Evolutionary conservation across 2,888 invertebrate species (phyloP), one percentile per base, ranked within the genome.

Genomic region (Rutpela maculata): DNA sequence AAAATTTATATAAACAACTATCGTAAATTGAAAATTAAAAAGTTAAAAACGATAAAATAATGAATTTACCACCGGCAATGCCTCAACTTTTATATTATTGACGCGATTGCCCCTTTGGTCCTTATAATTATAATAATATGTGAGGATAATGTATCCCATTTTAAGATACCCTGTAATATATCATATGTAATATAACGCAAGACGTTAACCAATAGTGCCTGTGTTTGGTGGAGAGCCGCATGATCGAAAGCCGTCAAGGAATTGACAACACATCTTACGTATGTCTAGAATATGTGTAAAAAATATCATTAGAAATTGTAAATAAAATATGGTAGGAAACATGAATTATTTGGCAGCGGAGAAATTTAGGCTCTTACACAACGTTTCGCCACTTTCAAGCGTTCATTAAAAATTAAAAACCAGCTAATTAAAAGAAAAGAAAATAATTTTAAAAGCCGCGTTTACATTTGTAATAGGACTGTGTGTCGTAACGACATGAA

Each of bases 101-200:
- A 86, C 85, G 82, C 75, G 86, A 86, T 88, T 87, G 88, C 89
- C 89, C 84, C 84, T 85, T 90, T 90, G 90, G 90, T 89, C 89
- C 90, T 89, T 90, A 50, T 50, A 89, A 89, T 87, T 85, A 87
- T 86, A 87, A 88, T 87, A 87, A 87, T 87, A 87, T 87, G 88
- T 89, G 88, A 89, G 90, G 90, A 90, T 89, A 90, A 89, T 89
- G 89, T 89, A 90, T 90, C 89, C 89, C 88, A 89, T 86, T 86
- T 89, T 87, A 88, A 90, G 90, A 90, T 90, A 90, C 90, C 90
- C 90, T 90, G 90, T 90, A 90, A 90, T 90, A 90, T 88, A 90
- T 89, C 89, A 89, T 89, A 89, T 90, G 88, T 88, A 88, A 88
- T 87, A 85, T 83, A 90, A 90, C 89, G 88, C 87, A 89, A 89